Evolutionary conservation across 1,140 invertebrate species (phyloP), one percentile per base, ranked within the genome.

Genomic region (Temnothorax nylanderi): DNA sequence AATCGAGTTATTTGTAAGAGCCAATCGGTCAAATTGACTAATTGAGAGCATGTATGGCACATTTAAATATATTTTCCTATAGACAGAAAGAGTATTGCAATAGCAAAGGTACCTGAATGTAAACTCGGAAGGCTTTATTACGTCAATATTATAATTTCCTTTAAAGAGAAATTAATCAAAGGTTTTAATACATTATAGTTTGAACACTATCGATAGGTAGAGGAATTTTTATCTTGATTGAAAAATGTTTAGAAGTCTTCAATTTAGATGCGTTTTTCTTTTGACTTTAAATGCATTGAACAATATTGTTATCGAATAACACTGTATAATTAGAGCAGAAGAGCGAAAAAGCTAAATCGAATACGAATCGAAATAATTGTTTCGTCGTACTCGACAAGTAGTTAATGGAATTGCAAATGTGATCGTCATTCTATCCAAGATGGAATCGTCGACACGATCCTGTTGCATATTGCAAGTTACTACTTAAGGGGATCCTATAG

Each of bases 401-500:
- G 13, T 71, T 37, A n/a, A 71, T 74, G 41, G 69, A 84, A 84
- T 72, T 74, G 67, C 41, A 60, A 82, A 67, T 80, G 7, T 58
- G 41, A 74, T 60, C 16, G n/a, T 41, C 8, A 21, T 58, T 82
- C 51, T 72, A 32, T 82, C 21, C 26, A 82, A 82, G 49, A 72
- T 58, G 26, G 41, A 82, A 82, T 21, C 11, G 37, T 64, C 18
- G 58, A 44, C n/a, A 41, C 37, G 51, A 74, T 58, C 67, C 67
- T 60, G 37, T 81, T 71, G 21, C 18, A 58, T 72, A 72, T 58
- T 60, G 65, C 37, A 47, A 72, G 37, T 72, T 41, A 69, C 10
- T 13, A 49, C 11, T 49, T 21, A n/a, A n/a, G n/a, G n/a, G n/a
- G n/a, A n/a, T n/a, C n/a, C n/a, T n/a, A n/a, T n/a, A n/a, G n/a